Base-by-base conservation (phyloP, 2,797 vertebrate species). In the Phalloptychus januarius region DNA sequence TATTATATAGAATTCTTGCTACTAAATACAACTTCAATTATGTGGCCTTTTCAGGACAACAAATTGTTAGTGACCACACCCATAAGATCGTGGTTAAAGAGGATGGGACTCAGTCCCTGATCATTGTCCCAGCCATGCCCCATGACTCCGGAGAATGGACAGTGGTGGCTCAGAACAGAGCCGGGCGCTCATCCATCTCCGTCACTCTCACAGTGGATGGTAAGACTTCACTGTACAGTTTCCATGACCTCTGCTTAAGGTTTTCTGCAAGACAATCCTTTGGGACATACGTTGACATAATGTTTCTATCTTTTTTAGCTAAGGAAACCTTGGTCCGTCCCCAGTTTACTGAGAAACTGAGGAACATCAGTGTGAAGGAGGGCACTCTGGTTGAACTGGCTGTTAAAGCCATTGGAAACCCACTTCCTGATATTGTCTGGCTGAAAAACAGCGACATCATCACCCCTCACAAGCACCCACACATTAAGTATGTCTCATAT, bases 51-150 rank as follows among this genome's bases (percentile, higher is more conserved):
- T 71, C 79, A 99, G 98, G 98, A 76, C 96, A 99, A 90, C 98
- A 99, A 96, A 95, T 98, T 71, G 93, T 98, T 67, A 99, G 98
- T 83, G 98, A 99, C 90, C 97, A 97, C 81, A 99, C 96, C 4
- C 98, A 99, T 91, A 99, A 99, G 95, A 97, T 99, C 67, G 98
- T 99, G 74, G 93, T 99, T 56, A 99, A 99, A 91, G 98, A 99
- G 94, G 98, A 99, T 58, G 98, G 98, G 5, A 98, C 97, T 8
- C 98, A 99, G 78, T 99, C 98, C 3, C 75, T 99, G 92, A 99
- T 99, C 91, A 96, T 99, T 79, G 96, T 96, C 70, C 97, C 98
- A 40, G 96, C 97, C 23, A 80, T 95, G 93, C 98, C 98, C 36
- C 93, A 95, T 20, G 98, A 99, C 92, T 97, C 97, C 52, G 98